phyloP scores from a whole-genome alignment of 2,888 invertebrate genomes.

The Carterocephalus palaemon region DNA sequence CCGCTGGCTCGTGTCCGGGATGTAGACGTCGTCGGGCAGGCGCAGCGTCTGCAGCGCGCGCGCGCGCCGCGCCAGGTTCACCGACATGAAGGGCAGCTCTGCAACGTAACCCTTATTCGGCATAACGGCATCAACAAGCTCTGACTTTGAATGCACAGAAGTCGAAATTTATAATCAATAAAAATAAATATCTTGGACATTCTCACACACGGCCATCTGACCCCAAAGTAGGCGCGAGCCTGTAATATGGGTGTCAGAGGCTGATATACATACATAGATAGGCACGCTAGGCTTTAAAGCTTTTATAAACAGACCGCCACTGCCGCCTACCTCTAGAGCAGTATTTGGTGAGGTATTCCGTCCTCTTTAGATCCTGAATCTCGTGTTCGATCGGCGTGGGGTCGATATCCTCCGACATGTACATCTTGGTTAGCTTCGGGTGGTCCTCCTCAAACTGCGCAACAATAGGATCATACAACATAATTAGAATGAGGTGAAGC shows the following conservation, averaged over 20 bases:
- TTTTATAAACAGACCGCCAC: no score
- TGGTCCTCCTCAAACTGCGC: slow-evolving; percentile 54
- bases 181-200: no score
- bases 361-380: slow-evolving; percentile 62
- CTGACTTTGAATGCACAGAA: no score
- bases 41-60: slow-evolving; percentile 65
- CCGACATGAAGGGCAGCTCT: slow-evolving; percentile 72
- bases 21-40: slow-evolving; percentile 60
- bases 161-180: no score
- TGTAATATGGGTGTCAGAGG: no score
- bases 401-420: slow-evolving; percentile 60
- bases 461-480: slow-evolving; percentile 1
- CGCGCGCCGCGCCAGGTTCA: slow-evolving; percentile 62
- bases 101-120: no score
- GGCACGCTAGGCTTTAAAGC: no score
- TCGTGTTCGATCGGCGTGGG: slow-evolving; percentile 60
- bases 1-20: slow-evolving; percentile 63
- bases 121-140: no score
- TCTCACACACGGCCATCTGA: no score
- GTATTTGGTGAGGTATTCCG: slow-evolving; percentile 62
- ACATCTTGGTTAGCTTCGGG: slow-evolving; percentile 53
- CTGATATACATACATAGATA: no score
- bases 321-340: slow-evolving; percentile 68
- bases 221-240: no score
- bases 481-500: no score